Percentiles rank a stretch among this genome's conserved stretches.
Evolutionary conservation across 1,140 invertebrate genomes (phyloP).

Genomic region (Reticulitermes speratus): DNA sequence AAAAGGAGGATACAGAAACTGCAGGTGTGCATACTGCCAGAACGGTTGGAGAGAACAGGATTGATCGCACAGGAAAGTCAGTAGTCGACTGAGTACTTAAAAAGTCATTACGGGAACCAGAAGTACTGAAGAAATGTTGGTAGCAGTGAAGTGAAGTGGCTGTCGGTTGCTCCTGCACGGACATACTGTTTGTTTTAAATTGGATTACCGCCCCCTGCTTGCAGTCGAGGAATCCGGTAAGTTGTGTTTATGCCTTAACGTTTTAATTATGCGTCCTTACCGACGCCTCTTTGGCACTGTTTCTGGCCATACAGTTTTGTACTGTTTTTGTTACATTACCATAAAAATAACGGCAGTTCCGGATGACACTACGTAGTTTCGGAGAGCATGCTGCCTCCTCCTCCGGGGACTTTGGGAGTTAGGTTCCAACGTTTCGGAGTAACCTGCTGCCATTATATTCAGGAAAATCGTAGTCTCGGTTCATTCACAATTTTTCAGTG

Average conservation of each 20-base stretch:
- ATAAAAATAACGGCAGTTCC: too few relatives aligned
- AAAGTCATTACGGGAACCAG: too few relatives aligned
- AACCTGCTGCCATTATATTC: too few relatives aligned
- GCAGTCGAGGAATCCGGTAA: background rate
- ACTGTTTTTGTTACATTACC: too few relatives aligned
- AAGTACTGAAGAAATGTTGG: background rate
- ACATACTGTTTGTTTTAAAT: background rate
- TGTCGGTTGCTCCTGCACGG: background rate
- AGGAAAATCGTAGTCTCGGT: background rate
- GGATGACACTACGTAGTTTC: too few relatives aligned
- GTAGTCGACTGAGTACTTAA: background rate
- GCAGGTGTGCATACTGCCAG: background rate
- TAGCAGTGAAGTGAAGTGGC: background rate
- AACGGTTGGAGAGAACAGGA: background rate
- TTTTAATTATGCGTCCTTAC: too few relatives aligned
- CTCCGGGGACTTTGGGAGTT: too few relatives aligned
- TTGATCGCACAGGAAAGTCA: too few relatives aligned
- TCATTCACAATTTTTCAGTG: background rate
- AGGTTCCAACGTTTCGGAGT: too few relatives aligned
- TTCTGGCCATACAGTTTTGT: too few relatives aligned
- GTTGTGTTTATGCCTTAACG: background rate
- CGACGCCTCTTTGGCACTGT: too few relatives aligned
- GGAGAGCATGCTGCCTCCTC: too few relatives aligned
- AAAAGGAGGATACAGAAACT: background rate
- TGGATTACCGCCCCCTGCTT: conserved; percentile 12